These are phyloP conservation scores for Laothoe populi DNA, from an alignment of 2,888 invertebrate species.

Conservation along the genomic window DNA sequence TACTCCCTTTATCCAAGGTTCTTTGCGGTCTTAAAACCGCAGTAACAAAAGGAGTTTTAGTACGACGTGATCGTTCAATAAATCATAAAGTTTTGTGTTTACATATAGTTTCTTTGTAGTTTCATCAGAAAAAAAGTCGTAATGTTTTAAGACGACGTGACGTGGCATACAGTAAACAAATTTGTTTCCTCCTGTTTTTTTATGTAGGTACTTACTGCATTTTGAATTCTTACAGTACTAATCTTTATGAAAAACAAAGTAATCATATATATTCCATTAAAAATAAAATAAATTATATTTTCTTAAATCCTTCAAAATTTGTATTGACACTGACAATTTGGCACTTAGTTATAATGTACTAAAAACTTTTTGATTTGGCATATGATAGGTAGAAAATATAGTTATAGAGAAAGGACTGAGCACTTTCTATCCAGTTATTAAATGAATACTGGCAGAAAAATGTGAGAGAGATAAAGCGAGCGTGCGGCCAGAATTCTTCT, in stretches of 20 bases:
- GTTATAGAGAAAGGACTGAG: no score
- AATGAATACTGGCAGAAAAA: no score
- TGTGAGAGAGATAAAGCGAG: no score
- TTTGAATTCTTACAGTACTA: conserved; percentile 10
- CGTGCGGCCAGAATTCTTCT: no score
- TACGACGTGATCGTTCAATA: neutral
- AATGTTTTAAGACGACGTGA: neutral
- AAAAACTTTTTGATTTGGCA: neutral
- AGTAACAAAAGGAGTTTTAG: conserved; percentile 21
- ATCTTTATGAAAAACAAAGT: neutral
- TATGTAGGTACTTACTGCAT: conserved; percentile 41
- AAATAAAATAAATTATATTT: neutral
- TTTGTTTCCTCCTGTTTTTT: no score
- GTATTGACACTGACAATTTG: conserved; percentile 24
- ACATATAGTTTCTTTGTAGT: conserved; percentile 2
- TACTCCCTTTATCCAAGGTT: conserved; percentile 25
- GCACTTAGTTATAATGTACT: neutral
- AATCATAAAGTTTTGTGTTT: conserved; percentile 12
- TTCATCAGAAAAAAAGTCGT: neutral
- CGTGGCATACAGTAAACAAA: neutral
- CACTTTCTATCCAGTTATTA: no score
- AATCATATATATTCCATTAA: conserved; percentile 1
- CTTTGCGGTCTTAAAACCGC: conserved; percentile 31
- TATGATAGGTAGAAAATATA: no score
- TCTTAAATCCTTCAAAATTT: conserved; percentile 17